Conservation (phyloP, 1,140 invertebrate genomes). For the Amyelois transitella region DNA sequence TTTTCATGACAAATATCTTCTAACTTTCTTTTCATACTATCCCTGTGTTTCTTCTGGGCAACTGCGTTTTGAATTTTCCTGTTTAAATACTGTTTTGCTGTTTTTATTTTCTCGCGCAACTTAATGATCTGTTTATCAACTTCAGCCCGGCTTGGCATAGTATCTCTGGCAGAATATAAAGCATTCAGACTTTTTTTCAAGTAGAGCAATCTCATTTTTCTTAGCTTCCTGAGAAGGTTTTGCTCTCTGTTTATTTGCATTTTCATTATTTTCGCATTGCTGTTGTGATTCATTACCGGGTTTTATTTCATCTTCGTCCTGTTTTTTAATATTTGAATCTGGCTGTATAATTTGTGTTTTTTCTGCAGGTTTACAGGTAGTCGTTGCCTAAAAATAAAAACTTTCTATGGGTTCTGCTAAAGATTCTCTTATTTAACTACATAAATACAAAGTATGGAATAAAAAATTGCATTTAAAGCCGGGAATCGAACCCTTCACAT, state of each 20-base stretch:
- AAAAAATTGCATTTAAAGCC: background rate
- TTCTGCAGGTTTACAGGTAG: conserved; percentile 13
- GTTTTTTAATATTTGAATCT: conserved; percentile 16
- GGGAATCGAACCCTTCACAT: background rate
- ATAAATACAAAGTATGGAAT: background rate
- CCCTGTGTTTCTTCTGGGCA: conserved; percentile 17
- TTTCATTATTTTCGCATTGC: conserved; percentile 21
- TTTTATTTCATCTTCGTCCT: conserved; percentile 24
- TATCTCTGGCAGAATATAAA: conserved; percentile 19
- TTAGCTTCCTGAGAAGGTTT: conserved; percentile 34
- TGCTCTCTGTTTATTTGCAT: conserved; percentile 20
- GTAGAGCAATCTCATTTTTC: conserved; percentile 30
- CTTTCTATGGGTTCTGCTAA: background rate
- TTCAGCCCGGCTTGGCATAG: conserved; percentile 26
- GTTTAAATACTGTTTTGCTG: conserved; percentile 29
- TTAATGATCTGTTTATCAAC: conserved; percentile 26
- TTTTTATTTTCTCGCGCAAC: conserved; percentile 18
- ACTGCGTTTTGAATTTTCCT: conserved; percentile 26
- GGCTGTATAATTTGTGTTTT: conserved; percentile 17
- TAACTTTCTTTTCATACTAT: conserved; percentile 17
- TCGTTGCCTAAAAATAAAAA: conserved; percentile 13
- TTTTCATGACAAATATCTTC: conserved; percentile 19
- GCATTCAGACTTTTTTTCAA: conserved; percentile 23
- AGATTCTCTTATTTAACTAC: background rate
- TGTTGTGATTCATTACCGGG: conserved; percentile 18